Conservation (phyloP, 2,888 invertebrate species). For the Notodonta dromedarius region DNA sequence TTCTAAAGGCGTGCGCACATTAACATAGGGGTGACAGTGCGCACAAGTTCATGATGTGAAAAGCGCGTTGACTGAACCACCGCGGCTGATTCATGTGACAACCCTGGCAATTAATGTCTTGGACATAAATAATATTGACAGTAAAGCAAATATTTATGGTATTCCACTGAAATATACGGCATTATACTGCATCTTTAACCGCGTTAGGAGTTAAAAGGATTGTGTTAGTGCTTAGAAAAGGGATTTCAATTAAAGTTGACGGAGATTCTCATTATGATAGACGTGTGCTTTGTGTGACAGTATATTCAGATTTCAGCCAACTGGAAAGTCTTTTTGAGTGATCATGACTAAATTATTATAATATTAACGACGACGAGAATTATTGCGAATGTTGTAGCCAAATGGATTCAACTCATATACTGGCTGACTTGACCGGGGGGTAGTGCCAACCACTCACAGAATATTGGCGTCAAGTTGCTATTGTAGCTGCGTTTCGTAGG, state of each 20-base stretch:
- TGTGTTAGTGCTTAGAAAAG: slow-evolving; percentile 1
- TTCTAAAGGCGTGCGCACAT: slow-evolving; percentile 51
- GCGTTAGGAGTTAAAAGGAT: not conserved
- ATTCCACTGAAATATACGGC: slow-evolving; percentile 1
- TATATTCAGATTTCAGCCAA: no score
- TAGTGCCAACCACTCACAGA: no score
- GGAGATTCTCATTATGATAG: no score
- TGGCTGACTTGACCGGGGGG: no score
- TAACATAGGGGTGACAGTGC: slow-evolving; percentile 40
- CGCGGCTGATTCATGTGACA: slow-evolving; percentile 55
- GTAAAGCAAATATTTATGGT: slow-evolving; percentile 35
- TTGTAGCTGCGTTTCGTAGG: no score
- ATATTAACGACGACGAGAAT: no score
- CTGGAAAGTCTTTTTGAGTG: no score
- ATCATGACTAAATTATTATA: no score
- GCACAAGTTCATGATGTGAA: slow-evolving; percentile 48
- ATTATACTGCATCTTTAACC: slow-evolving; percentile 16
- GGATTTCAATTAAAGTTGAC: not conserved
- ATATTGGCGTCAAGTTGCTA: no score
- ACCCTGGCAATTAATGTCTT: slow-evolving; percentile 50
- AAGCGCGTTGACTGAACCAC: slow-evolving; percentile 47
- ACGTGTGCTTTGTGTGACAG: no score
- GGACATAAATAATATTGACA: slow-evolving; percentile 55
- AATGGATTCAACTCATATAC: no score
- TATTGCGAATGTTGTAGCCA: no score